Percentiles rank a stretch among this genome's conserved stretches.
Evolutionary conservation across 2,888 invertebrate genomes (phyloP).

Genomic region (Drosophila flavopinicola): DNA sequence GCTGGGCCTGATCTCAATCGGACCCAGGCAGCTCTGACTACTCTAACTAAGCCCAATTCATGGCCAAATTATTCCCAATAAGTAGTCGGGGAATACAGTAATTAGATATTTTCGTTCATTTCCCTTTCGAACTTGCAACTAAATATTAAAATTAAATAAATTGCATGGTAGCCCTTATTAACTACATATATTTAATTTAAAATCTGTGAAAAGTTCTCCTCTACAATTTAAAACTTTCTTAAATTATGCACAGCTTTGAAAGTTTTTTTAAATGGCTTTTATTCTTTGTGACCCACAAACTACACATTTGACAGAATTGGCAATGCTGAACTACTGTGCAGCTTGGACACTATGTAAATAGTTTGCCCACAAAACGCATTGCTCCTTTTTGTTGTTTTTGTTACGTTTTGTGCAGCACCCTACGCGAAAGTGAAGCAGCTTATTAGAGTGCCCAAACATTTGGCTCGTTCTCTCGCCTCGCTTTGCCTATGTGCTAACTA

Average conservation of each 20-base stretch:
- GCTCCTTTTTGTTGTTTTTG: not conserved
- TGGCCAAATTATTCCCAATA: constrained; percentile 56
- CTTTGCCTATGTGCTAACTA: constrained; percentile 17
- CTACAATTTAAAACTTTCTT: not conserved
- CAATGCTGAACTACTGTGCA: not conserved
- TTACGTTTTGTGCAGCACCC: constrained; percentile 31
- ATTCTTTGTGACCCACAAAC: not conserved
- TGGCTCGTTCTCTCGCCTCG: constrained; percentile 44
- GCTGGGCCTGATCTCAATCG: constrained; percentile 33
- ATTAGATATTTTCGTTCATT: too few species aligned
- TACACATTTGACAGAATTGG: not conserved
- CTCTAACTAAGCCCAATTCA: constrained; percentile 44
- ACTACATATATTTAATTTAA: too few species aligned
- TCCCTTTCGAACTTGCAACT: too few species aligned
- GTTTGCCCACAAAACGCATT: not conserved
- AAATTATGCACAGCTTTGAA: not conserved
- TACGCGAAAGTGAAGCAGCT: constrained; percentile 45
- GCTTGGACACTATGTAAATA: too few species aligned
- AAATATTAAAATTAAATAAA: too few species aligned
- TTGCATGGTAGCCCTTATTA: too few species aligned
- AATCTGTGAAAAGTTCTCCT: too few species aligned
- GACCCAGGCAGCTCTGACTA: constrained; percentile 7
- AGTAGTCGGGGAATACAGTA: not conserved
- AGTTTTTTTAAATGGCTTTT: not conserved
- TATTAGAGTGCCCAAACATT: constrained; percentile 50